Percentiles rank a stretch among this genome's conserved stretches.
Conservation (phyloP, 2,113 vertebrate genomes). For the Muntiacus reevesi region DNA sequence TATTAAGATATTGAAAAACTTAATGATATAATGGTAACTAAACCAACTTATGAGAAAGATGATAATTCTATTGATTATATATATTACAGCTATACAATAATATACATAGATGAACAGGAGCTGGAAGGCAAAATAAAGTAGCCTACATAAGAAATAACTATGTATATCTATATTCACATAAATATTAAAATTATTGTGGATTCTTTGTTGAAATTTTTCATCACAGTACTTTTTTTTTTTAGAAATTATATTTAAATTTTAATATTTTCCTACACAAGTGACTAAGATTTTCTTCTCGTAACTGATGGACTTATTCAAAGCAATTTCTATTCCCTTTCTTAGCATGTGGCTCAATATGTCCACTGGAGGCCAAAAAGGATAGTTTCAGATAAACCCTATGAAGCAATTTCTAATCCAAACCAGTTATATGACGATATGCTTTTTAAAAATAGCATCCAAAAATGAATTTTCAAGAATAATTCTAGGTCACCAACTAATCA, state of each 20-base stretch:
- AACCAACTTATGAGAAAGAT: neutral
- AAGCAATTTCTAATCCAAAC: neutral
- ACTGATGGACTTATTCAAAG: neutral
- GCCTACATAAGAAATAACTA: neutral
- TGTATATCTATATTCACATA: neutral
- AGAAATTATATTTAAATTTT: neutral
- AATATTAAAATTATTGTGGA: neutral
- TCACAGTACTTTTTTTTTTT: neutral
- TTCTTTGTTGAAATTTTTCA: neutral
- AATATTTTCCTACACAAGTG: neutral
- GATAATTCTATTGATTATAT: neutral
- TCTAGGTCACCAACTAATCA: neutral
- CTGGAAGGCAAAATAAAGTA: neutral
- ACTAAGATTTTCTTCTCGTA: neutral
- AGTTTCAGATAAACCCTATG: neutral
- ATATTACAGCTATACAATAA: neutral
- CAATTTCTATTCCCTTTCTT: neutral
- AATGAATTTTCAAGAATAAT: slow-evolving; percentile 6
- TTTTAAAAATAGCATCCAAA: neutral
- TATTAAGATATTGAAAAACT: neutral
- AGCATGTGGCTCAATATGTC: neutral
- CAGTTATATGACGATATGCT: neutral
- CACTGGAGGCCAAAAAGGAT: neutral
- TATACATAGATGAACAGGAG: neutral
- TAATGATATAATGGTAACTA: neutral